Base-by-base conservation (phyloP, 1,140 invertebrate genomes). In the Brachionus calyciflorus region DNA sequence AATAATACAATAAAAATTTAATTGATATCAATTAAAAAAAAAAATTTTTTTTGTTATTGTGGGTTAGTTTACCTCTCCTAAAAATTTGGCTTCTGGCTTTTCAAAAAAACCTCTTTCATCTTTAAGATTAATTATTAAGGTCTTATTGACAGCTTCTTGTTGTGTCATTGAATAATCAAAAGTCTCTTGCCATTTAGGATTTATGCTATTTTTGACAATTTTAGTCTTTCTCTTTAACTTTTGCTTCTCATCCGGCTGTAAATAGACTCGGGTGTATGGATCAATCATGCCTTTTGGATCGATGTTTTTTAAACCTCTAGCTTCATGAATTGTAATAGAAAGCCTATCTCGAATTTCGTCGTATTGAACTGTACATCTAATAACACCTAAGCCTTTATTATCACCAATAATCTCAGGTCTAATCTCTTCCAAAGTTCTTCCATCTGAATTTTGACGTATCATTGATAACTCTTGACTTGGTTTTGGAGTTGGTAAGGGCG, bases 221-320 rank as follows among this genome's bases (percentile, higher is more conserved):
- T 89, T 89, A 0, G 94, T 96, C 21, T 68, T 96, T 30, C 92
- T 88, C 85, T 96, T 96, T 0, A 90, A 90, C 80, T 93, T 91
- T 84, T 92, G 93, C 24, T 90, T 80, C 37, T 81, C 81, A 78
- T 94, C 93, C 0, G 94, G 94, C 44, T 95, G 85, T 44, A 97
- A 87, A 83, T 96, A 96, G 19, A 96, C 84, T 82, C 96, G 94
- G 0, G 96, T 93, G 83, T 96, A 96, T 0, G 94, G 93, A 87
- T 97, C 94, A 1, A 93, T 93, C 80, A 95, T 90, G 4, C 69
- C 69, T 73, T 73, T 73, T 28, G 51, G 33, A 51, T 49, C 69
- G 19, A 73, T 40, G 33, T 55, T 49, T 37, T 73, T 73, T 21
- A 73, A 73, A 33, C 46, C 30, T 73, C 46, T 73, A 17, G 69